These are phyloP conservation scores for Gryllus bimaculatus DNA, from an alignment of 1,140 invertebrate species.

Conservation along the genomic window DNA sequence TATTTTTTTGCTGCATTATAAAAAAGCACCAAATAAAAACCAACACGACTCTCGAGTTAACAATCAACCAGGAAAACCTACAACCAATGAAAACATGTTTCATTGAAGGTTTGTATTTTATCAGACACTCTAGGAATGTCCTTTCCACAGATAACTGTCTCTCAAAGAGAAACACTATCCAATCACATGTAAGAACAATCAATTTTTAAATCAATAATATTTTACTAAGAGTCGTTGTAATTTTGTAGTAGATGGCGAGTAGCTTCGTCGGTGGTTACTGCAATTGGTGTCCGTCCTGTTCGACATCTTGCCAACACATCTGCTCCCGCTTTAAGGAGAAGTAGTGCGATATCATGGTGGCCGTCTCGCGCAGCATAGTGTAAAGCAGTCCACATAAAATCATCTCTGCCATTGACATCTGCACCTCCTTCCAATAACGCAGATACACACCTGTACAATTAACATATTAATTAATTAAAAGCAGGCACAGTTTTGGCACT, in stretches of 20 bases:
- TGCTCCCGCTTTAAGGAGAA: not conserved
- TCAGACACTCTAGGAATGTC: no score
- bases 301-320: not conserved
- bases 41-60: no score
- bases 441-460: not conserved
- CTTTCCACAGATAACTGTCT: no score
- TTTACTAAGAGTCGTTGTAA: not conserved
- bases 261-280: not conserved
- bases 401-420: not conserved
- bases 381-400: not conserved
- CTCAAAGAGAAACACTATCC: no score
- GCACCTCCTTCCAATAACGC: not conserved
- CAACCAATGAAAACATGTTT: no score
- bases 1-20: no score
- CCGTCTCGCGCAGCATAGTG: not conserved
- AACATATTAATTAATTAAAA: not conserved
- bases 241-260: not conserved
- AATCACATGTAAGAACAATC: no score
- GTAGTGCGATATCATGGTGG: not conserved
- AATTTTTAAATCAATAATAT: no score
- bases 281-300: not conserved
- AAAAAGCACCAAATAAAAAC: no score
- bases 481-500: no score
- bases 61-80: no score
- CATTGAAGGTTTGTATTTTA: no score